Evolutionary conservation across 2,797 vertebrate genomes (phyloP), one percentile per base, ranked within the genome.

Genomic region (Takifugu ocellatus): DNA sequence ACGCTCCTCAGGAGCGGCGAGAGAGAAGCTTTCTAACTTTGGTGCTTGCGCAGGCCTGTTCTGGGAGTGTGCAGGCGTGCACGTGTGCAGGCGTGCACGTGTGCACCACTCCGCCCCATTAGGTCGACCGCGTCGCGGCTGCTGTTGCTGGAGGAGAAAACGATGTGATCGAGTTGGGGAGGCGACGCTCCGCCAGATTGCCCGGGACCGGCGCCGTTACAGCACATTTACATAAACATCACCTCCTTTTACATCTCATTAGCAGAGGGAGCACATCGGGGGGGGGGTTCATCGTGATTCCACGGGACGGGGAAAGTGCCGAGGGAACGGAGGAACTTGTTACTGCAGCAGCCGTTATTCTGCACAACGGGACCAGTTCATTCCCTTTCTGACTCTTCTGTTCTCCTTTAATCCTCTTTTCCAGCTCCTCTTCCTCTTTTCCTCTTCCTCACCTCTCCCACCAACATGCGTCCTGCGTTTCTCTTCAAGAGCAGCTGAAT

Each of bases 221-320:
- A 60, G 43, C 58, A 66, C 79, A 85, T 85, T 86, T 81, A 70
- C 84, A 83, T 87, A 78, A 81, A 72, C 74, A 78, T 74, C 70
- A 54, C 61, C 62, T 17, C 58, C 54, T 77, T 72, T 80, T 73
- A 74, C 72, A 78, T 79, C 55, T 70, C 65, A 78, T 88, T 81
- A 85, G 72, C 81, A 83, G 79, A 67, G 52, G 69, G 54, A 81
- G 74, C 59, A 59, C 75, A 82, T 84, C 65, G 57, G 49, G 24
- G 65, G 64, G 21, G 15, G 63, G 71, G 65, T 7, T 62, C 61
- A 43, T 6, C 61, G 72, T 9, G 45, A 24, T 47, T 68, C 59
- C 67, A 77, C 56, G 61, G 25, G 24, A n/a, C 11, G 27, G 59
- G 54, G 25, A 25, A 60, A 1, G 25, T 15, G 52, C 59, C 43